Base-by-base conservation (phyloP, 2,113 vertebrate genomes). In the Perognathus longimembris region DNA sequence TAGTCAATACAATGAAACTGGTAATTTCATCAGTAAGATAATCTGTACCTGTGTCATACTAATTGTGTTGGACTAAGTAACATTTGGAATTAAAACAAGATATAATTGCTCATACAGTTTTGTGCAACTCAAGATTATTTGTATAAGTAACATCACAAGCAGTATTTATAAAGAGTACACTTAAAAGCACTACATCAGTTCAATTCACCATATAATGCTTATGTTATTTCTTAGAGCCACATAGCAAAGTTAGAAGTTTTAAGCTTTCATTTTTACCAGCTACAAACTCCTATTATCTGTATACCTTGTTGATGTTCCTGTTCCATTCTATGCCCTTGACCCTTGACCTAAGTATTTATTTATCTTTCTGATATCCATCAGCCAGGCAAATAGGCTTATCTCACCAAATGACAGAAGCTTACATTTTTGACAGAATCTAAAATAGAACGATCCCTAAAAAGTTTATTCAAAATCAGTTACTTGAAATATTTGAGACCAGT, bases 11-110 rank as follows among this genome's bases (percentile, higher is more conserved):
- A 7, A 12, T 40, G 70, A 83, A 57, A 17, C 18, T 75, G 50
- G 54, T 57, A 28, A 54, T 54, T 54, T 54, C 30, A 24, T 42
- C 71, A 17, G 15, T 70, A n/a, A 78, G 36, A 40, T 22, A 22
- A 73, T 38, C 75, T 18, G 24, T 32, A 22, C 66, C 8, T 79
- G 30, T 91, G 26, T 64, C 66, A n/a, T 64, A 75, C 17, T 71
- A 22, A 9, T 32, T 75, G 69, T 54, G 7, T 45, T 71, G 30
- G 34, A 77, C 74, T 50, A 86, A 77, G 57, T 57, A 54, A 57
- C 70, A 76, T 61, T 67, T 81, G 28, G 18, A 92, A 84, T 66
- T 63, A 40, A 85, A 81, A 34, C 73, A 77, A 69, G 80, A 85
- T 77, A 20, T 40, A 75, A 82, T 91, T 86, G 40, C 59, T 85